Evolutionary conservation across 2,888 invertebrate genomes (phyloP), one percentile per base, ranked within the genome.

Genomic region (Drepana falcataria): DNA sequence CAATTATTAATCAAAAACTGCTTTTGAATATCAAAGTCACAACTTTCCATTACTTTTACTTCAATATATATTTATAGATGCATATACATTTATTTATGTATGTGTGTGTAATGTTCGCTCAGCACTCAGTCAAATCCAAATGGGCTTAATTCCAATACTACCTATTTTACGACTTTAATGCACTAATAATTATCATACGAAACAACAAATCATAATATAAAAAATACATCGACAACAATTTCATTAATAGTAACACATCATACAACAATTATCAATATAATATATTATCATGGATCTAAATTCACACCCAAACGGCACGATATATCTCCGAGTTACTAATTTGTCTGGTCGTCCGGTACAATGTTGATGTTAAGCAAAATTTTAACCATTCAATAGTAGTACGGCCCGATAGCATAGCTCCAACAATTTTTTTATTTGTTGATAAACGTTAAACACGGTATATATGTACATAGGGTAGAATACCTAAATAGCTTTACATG

Each of bases 231-330:
- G 68, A 76, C 73, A 79, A 81, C 77, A 77, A 75, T 73, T 66
- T 74, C 57, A 69, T 72, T 69, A 75, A 75, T 76, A 77, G 63
- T 75, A 80, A 77, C 78, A 81, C 79, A 75, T 79, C 73, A 71
- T 73, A 84, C 80, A 81, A 81, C 78, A 79, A 77, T 69, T 55
- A 73, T 65, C 59, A 63, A 56, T 57, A 57, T 56, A 49, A 56
- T 57, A 56, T 57, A 54, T 57, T 52, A 53, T 47, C 47, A 58
- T 55, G 9, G 44, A 3, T 44, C 6, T 9, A 7, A 9, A 3
- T 9, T 9, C 9, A 9, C 44, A 9, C 44, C 44, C 6, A 44
- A 9, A 9, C 6, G 9, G 9, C 44, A 44, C 44, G 44, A 44
- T 41, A 9, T 44, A 44, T 37, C 3, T 37, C 37, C 41, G 9